A percentile compares a stretch with the other conserved stretches of the same genome.
Conservation (phyloP, 2,113 vertebrate genomes). For the Trinectes maculatus region DNA sequence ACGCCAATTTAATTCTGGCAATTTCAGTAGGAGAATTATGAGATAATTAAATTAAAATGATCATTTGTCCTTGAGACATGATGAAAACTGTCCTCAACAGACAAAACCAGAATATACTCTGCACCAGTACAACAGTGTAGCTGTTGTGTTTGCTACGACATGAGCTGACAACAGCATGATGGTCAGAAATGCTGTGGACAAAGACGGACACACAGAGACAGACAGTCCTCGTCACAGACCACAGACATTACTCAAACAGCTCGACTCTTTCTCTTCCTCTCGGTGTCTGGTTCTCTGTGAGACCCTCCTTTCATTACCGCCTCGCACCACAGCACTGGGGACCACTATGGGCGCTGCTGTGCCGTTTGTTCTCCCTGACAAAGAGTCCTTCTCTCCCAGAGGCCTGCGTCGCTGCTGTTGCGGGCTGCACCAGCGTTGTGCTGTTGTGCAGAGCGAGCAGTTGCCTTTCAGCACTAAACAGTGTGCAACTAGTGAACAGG, state of each 20-base stretch:
- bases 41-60: too few relatives aligned
- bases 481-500: slow-evolving; percentile 48
- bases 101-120: neutral
- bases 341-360: slow-evolving; percentile 47
- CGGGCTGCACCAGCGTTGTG: slow-evolving; percentile 8
- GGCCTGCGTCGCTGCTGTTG: slow-evolving; percentile 36
- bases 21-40: too few relatives aligned
- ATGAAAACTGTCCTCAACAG: neutral
- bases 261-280: slow-evolving; percentile 17
- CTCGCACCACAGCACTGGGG: slow-evolving; percentile 45
- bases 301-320: slow-evolving; percentile 57
- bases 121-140: neutral
- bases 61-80: neutral
- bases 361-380: slow-evolving; percentile 68
- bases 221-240: slow-evolving; percentile 32
- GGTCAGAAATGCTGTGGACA: neutral
- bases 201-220: neutral
- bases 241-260: slow-evolving; percentile 32
- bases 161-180: neutral
- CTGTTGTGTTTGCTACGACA: neutral
- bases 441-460: slow-evolving; percentile 41
- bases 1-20: too few relatives aligned
- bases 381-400: slow-evolving; percentile 59
- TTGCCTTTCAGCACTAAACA: slow-evolving; percentile 38
- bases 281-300: slow-evolving; percentile 27